A percentile compares a stretch with the other conserved stretches of the same genome.
These are phyloP conservation scores for human DNA, from an alignment of 2,113 vertebrate species.

Conservation along the genomic window GRCh38 chr12:70322501-70323000, in stretches of 20 bases:
- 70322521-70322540: not conserved
- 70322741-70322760: not conserved
- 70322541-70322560: not conserved
- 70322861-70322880: not conserved
- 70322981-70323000: not conserved
- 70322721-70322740: not conserved
- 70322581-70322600: slow-evolving; percentile 7
- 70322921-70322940: not conserved
- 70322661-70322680: not conserved
- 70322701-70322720: not conserved
- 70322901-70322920: not conserved
- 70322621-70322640: not conserved
- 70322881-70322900: not conserved
- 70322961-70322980: not conserved
- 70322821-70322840: not conserved
- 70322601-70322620: not conserved
- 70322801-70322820: not conserved
- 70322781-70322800: not conserved
- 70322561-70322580: not conserved
- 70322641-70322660: not conserved
- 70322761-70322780: not conserved
- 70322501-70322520: not conserved
- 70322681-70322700: not conserved
- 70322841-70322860: not conserved
- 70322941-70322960: not conserved